phyloP scores from a whole-genome alignment of 2,888 invertebrate species.

The Cephonodes hylas region DNA sequence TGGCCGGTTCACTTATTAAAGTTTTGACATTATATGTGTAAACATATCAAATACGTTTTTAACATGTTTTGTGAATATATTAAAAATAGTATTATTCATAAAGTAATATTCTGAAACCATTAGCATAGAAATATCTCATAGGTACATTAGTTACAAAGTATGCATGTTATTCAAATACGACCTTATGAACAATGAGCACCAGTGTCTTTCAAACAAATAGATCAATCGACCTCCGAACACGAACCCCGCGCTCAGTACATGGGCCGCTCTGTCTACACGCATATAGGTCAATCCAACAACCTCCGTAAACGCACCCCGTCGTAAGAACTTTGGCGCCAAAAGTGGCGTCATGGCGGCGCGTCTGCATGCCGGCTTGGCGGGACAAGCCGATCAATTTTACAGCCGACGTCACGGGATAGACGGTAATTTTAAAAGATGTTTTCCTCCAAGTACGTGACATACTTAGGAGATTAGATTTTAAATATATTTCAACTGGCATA shows the following conservation, averaged over 20 bases:
- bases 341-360: conserved; percentile 63
- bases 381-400: conserved; percentile 42
- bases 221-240: neutral
- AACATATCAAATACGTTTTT: too few species aligned
- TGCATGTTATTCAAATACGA: neutral
- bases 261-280: conserved; percentile 19
- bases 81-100: neutral
- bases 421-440: neutral
- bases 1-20: too few species aligned
- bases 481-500: neutral
- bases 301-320: conserved; percentile 53
- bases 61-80: too few species aligned
- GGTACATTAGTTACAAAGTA: neutral
- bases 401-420: conserved; percentile 25
- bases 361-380: conserved; percentile 35
- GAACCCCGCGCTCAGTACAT: conserved; percentile 8
- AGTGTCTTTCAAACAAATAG: neutral
- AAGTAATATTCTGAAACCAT: neutral
- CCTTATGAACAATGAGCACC: neutral
- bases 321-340: conserved; percentile 69
- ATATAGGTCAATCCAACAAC: conserved; percentile 58
- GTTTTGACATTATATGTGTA: too few species aligned
- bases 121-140: neutral
- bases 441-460: neutral
- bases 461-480: neutral